Percentiles rank a stretch among this genome's conserved stretches.
Conservation (phyloP, 1,140 invertebrate genomes). For the Drosophila arizonae region DNA sequence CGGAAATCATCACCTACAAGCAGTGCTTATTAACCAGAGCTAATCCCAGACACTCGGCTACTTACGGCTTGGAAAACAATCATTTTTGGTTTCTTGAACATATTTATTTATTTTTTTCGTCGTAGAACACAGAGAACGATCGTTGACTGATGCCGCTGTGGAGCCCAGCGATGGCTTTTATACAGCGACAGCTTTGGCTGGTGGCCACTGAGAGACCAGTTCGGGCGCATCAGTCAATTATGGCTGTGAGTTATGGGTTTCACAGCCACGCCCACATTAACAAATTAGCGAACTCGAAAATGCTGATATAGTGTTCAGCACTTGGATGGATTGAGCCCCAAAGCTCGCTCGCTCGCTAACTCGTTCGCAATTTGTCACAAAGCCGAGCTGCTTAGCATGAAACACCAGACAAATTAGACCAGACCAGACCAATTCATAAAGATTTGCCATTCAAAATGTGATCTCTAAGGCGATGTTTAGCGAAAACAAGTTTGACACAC, state of each 20-base stretch:
- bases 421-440: constrained; percentile 8
- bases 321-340: background rate
- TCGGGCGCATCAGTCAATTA: constrained; percentile 1
- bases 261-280: background rate
- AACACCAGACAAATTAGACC: constrained; percentile 27
- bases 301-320: constrained; percentile 19
- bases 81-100: constrained; percentile 52
- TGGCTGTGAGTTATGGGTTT: constrained; percentile 16
- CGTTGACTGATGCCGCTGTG: constrained; percentile 60
- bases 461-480: background rate
- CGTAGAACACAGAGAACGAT: constrained; percentile 40
- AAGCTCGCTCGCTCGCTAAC: background rate
- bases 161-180: constrained; percentile 37
- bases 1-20: constrained; percentile 17
- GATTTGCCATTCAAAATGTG: constrained; percentile 4
- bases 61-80: constrained; percentile 22
- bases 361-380: constrained; percentile 21
- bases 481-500: background rate
- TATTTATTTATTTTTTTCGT: constrained; percentile 41
- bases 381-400: constrained; percentile 6
- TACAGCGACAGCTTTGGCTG: constrained; percentile 28
- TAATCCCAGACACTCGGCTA: background rate
- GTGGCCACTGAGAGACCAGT: background rate
- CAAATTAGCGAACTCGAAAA: constrained; percentile 4
- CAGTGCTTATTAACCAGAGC: too few species aligned